Base-by-base conservation (phyloP, 92 coral and sea anemone species). In the Phymanthus crucifer region DNA sequence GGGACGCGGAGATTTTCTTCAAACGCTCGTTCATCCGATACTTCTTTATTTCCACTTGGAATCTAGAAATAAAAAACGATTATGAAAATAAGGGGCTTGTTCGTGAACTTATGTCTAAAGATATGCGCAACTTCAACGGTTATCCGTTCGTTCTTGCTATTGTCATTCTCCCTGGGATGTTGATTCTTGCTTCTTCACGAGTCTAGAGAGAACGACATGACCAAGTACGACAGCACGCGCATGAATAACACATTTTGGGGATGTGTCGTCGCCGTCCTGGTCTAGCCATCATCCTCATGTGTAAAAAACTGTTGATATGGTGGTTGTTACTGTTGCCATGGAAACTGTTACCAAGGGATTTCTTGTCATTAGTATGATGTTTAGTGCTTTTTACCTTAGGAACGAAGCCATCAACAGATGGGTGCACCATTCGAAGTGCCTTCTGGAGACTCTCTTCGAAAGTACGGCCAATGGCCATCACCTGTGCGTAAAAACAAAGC, bases 381-480 rank as follows among this genome's bases (percentile, higher is more conserved):
- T 19, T 50, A 2, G 32, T 50, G 17, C 14, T 26, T 72, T 50
- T 43, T 89, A 93, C 99, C 91, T 89, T 79, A 24, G 92, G 78
- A n/a, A 93, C 96, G 70, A 95, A 91, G 2, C 99, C 99, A 68
- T 93, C 98, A 6, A 95, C 98, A 12, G 99, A 91, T 5, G 99
- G 99, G 80, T 95, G 99, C 4, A 95, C 99, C 99, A 95, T 95
- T 24, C 99, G 89, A 52, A 95, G 78, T 1, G 99, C 99, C 72
- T 95, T 95, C 85, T 95, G 99, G 37, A 95, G 80, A 40, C 99
- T 95, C 61, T 95, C 99, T 81, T 95, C 99, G 80, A 95, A 95
- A 16, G 99, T 91, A 46, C 99, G 89, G 27, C 99, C 99, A n/a
- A 95, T 89, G 0, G 99, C 99, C 99, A 95, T 95, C 33, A 95